Evolutionary conservation across 2,888 invertebrate genomes (phyloP).

Genomic region (Theodoxus fluviatilis): DNA sequence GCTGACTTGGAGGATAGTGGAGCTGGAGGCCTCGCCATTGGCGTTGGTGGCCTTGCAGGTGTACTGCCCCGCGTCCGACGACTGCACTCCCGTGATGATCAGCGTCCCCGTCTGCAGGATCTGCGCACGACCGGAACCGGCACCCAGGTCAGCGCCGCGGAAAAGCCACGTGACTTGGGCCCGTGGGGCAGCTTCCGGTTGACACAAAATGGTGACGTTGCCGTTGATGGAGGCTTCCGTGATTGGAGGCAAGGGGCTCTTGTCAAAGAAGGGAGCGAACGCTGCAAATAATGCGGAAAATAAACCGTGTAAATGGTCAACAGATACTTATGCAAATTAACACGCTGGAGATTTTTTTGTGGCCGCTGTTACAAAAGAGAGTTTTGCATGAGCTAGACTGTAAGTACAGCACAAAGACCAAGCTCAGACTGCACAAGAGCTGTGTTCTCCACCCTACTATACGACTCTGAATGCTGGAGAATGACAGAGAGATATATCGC

Average conservation of each 20-base stretch:
- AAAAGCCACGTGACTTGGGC: constrained; percentile 80
- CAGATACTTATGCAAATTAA: too few species aligned
- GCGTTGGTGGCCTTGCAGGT: constrained; percentile 51
- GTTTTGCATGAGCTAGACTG: too few species aligned
- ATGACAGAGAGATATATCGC: too few species aligned
- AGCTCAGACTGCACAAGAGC: too few species aligned
- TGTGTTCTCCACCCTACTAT: too few species aligned
- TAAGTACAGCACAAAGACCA: too few species aligned
- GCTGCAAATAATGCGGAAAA: constrained; percentile 40
- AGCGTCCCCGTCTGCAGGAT: constrained; percentile 87
- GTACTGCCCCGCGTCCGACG: constrained; percentile 49
- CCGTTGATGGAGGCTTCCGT: constrained; percentile 87
- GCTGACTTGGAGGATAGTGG: constrained; percentile 40
- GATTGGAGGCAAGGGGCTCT: constrained; percentile 80
- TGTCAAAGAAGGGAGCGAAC: constrained; percentile 86
- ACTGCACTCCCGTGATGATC: constrained; percentile 71
- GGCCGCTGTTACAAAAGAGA: too few species aligned
- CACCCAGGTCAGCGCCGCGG: neutral
- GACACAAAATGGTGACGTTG: constrained; percentile 85
- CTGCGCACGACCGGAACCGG: constrained; percentile 58
- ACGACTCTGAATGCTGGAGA: too few species aligned
- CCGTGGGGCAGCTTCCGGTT: constrained; percentile 91
- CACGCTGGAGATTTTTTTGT: too few species aligned
- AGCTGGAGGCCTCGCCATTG: constrained; percentile 40
- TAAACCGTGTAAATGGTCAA: too few species aligned